Percentiles rank a stretch among this genome's conserved stretches.
Evolutionary conservation across 2,797 vertebrate species (phyloP).

Genomic region (Onychomys arenicola): DNA sequence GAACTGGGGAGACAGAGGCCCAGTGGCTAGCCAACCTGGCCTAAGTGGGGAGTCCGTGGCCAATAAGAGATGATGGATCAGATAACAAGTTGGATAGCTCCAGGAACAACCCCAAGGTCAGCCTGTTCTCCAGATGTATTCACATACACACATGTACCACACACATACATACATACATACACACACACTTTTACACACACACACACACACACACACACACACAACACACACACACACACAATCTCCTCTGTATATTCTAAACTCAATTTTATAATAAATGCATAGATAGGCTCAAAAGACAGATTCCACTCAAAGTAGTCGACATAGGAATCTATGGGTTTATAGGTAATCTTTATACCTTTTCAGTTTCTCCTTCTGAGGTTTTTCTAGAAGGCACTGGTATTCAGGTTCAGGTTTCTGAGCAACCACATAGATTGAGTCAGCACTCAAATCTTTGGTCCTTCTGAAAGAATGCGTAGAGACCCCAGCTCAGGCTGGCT

Average conservation of each 20-base stretch:
- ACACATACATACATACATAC: neutral
- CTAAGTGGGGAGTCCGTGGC: neutral
- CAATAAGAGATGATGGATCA: neutral
- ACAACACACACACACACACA: neutral
- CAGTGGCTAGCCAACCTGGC: neutral
- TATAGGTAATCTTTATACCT: conserved; percentile 10
- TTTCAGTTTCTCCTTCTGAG: neutral
- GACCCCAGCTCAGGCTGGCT: neutral
- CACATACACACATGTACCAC: neutral
- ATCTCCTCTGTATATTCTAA: neutral
- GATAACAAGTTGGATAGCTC: neutral
- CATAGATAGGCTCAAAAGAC: neutral
- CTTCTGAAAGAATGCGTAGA: neutral
- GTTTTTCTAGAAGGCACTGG: neutral
- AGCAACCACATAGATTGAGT: neutral
- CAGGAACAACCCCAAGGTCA: neutral
- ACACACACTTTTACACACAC: neutral
- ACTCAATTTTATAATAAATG: neutral
- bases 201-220: neutral
- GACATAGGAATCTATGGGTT: neutral
- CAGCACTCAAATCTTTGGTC: neutral
- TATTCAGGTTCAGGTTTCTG: neutral
- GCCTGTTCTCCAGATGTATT: neutral
- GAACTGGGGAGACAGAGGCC: neutral
- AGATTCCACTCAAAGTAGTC: neutral